Conservation (phyloP, 2,797 vertebrate genomes). For the Odontamblyopus rebecca region DNA sequence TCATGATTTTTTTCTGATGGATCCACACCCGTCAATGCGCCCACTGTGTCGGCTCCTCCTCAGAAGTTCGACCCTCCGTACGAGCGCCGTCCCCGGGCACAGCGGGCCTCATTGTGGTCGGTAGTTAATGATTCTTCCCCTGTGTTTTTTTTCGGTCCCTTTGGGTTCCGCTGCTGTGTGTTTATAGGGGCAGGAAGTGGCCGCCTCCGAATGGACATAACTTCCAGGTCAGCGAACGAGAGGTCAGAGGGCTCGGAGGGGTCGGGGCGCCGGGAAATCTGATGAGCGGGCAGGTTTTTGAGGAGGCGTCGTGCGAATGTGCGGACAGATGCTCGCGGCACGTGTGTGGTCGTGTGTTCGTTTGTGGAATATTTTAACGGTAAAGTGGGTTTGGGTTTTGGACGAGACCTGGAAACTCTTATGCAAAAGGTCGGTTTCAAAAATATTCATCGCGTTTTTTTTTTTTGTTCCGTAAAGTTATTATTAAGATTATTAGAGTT, state of each 20-base stretch:
- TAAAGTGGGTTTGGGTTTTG: background rate
- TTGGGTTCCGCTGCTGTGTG: constrained; percentile 62
- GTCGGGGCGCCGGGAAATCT: constrained; percentile 58
- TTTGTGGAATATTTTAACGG: background rate
- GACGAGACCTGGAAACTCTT: background rate
- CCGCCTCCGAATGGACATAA: constrained; percentile 63
- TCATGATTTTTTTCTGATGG: too few relatives aligned
- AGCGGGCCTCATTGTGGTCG: constrained; percentile 68
- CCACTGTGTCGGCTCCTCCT: background rate
- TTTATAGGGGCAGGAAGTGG: constrained; percentile 75
- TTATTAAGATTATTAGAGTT: too few relatives aligned
- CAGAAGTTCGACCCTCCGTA: background rate
- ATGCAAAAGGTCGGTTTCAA: background rate
- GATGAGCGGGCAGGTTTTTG: constrained; percentile 44
- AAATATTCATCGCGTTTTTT: background rate
- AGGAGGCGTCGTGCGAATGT: constrained; percentile 10
- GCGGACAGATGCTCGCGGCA: constrained; percentile 22
- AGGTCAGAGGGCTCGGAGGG: constrained; percentile 65
- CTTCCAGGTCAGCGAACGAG: constrained; percentile 74
- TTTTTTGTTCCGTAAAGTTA: too few relatives aligned
- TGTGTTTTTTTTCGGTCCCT: constrained; percentile 58
- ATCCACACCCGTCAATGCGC: background rate
- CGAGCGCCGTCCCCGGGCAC: constrained; percentile 53
- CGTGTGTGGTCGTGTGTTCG: background rate
- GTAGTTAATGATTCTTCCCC: constrained; percentile 73